Evolutionary conservation across 2,888 invertebrate genomes (phyloP), one percentile per base, ranked within the genome.

Genomic region (Aspidiotus rigidus): DNA sequence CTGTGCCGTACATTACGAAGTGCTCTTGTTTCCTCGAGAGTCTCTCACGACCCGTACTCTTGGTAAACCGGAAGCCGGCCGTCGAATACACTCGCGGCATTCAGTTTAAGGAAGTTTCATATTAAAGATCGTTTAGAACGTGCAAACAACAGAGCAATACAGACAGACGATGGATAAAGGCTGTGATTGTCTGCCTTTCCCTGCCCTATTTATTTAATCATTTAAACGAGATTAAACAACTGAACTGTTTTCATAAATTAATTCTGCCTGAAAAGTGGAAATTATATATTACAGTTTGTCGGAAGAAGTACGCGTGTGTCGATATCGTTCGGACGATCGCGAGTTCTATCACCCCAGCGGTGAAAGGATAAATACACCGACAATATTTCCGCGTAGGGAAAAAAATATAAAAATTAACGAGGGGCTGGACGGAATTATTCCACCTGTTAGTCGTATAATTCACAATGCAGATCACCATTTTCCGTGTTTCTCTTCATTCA

Each of bases 381-480:
- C 11, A 11, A 10, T 49, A 3, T 49, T 49, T 11, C 49, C 49
- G 49, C 49, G 39, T n/a, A 41, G 62, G 13, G 63, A 17, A 57
- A 39, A 41, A 56, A 17, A 41, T 39, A 55, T 11, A 39, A 11
- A 55, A 9, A 39, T 13, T 39, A 40, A 57, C 42, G 44, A 67
- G 64, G 64, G 64, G 55, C 55, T 57, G 67, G 60, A 67, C 53
- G 67, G 60, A 67, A 67, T 67, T 59, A 67, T 67, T 67, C 67
- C 67, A 67, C 67, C 67, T 67, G 67, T 67, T 67, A 67, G 60
- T 57, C 67, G 59, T 60, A 49, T 67, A 67, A 67, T 67, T 67
- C 67, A 67, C 67, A 60, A 67, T 67, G 67, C 67, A 67, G 60
- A 67, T 67, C 67, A 67, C 67, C 53, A 67, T 67, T 67, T 67